These are phyloP conservation scores for Malthinus seriepunctatus DNA, from an alignment of 2,888 invertebrate genomes.

Conservation along the genomic window DNA sequence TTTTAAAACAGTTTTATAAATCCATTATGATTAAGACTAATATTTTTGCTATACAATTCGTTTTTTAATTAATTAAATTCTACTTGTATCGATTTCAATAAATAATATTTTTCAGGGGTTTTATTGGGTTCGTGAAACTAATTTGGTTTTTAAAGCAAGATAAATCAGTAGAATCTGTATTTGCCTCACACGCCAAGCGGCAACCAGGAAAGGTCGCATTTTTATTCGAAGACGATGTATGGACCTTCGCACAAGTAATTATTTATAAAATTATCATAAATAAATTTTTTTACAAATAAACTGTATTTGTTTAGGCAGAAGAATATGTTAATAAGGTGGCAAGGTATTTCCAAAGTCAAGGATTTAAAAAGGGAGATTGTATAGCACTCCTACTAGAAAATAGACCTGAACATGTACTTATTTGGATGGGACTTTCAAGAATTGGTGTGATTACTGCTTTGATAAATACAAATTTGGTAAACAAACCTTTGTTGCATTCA, in stretches of 20 bases:
- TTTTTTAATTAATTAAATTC: no score
- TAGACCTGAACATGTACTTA: conserved; percentile 81
- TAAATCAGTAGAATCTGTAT: conserved; percentile 62
- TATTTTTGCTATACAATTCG: no score
- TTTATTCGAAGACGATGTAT: conserved; percentile 65
- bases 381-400: conserved; percentile 90
- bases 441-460: conserved; percentile 83
- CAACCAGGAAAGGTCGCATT: conserved; percentile 72
- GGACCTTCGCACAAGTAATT: conserved; percentile 70
- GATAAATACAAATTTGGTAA: conserved; percentile 86
- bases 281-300: neutral
- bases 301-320: conserved; percentile 65
- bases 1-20: no score
- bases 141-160: conserved; percentile 58
- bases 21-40: no score
- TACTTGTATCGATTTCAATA: no score
- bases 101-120: conserved; percentile 57
- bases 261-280: neutral
- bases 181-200: conserved; percentile 56
- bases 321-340: conserved; percentile 81
- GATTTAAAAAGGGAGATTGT: conserved; percentile 80
- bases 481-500: conserved; percentile 81
- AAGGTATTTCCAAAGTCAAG: conserved; percentile 72
- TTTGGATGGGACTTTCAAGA: conserved; percentile 92
- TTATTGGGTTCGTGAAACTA: conserved; percentile 58